Percentiles rank a stretch among this genome's conserved stretches.
Evolutionary conservation across 2,888 invertebrate species (phyloP).

Genomic region (Drosophila austrosaltans): DNA sequence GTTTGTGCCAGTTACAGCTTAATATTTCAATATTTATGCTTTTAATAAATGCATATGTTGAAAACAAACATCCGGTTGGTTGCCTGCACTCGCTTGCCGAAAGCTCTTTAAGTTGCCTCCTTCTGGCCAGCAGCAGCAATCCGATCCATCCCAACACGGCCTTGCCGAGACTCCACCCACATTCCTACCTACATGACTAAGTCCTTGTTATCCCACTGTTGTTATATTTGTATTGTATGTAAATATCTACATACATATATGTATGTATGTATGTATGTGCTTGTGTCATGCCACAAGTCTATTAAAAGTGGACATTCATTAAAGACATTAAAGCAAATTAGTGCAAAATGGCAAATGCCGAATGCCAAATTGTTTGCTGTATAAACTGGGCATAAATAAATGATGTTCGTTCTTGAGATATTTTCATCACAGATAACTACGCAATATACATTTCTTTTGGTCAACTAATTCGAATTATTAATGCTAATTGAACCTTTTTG

Average conservation of each 20-base stretch:
- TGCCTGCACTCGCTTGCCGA: slow-evolving; percentile 1
- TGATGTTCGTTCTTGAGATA: background rate
- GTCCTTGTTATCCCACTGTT: slow-evolving; percentile 6
- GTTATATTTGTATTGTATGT: too few species aligned
- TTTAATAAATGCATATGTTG: slow-evolving; percentile 77
- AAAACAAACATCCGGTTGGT: slow-evolving; percentile 65
- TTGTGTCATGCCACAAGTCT: background rate
- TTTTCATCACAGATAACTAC: slow-evolving; percentile 1
- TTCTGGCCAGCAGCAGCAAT: slow-evolving; percentile 24
- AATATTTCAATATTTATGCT: slow-evolving; percentile 78
- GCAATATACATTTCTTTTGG: slow-evolving; percentile 7
- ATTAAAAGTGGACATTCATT: slow-evolving; percentile 43
- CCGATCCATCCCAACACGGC: slow-evolving; percentile 49
- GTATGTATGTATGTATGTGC: background rate
- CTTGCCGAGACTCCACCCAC: slow-evolving; percentile 30
- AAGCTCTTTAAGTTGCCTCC: slow-evolving; percentile 24
- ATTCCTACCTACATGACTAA: slow-evolving; percentile 21
- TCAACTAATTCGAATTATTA: slow-evolving; percentile 8
- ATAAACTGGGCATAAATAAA: slow-evolving; percentile 3
- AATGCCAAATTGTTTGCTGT: slow-evolving; percentile 6
- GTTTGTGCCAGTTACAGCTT: slow-evolving; percentile 76
- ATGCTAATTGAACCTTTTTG: slow-evolving; percentile 6
- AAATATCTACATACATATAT: too few species aligned
- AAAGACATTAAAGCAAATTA: slow-evolving; percentile 45
- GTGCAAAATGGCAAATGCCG: slow-evolving; percentile 16